These are phyloP conservation scores for Alosa sapidissima DNA, from an alignment of 2,797 vertebrate species.

Conservation along the genomic window DNA sequence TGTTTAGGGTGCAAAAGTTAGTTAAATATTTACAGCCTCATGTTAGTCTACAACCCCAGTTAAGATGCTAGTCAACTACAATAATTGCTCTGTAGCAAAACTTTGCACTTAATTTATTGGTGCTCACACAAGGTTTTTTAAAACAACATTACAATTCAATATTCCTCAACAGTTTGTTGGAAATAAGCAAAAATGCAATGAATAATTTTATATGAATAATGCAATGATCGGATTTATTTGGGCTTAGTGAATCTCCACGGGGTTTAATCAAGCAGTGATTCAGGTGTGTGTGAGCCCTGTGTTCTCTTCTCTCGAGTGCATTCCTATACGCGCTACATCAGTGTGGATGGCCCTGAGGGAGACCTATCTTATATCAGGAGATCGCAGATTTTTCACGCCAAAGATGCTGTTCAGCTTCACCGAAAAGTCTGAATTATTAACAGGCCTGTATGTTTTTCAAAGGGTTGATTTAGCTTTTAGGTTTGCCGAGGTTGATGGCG, in stretches of 20 bases:
- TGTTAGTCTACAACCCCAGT: constrained; percentile 78
- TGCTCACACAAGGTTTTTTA: constrained; percentile 41
- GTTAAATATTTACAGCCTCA: constrained; percentile 83
- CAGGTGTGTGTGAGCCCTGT: constrained; percentile 25
- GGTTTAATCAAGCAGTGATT: constrained; percentile 36
- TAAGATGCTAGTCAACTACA: constrained; percentile 79
- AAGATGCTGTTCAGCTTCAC: constrained; percentile 78
- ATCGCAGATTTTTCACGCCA: constrained; percentile 74
- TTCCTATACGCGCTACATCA: constrained; percentile 21
- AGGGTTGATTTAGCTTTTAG: constrained; percentile 77
- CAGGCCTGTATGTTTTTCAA: constrained; percentile 78
- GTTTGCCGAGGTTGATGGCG: constrained; percentile 49
- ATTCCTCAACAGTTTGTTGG: constrained; percentile 22
- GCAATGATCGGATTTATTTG: neutral
- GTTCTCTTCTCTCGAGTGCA: neutral
- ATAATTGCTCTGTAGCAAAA: constrained; percentile 75
- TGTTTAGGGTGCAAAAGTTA: constrained; percentile 76
- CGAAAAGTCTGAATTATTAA: constrained; percentile 77
- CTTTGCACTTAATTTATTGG: constrained; percentile 67
- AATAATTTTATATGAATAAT: constrained; percentile 38
- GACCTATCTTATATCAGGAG: constrained; percentile 76
- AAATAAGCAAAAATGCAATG: constrained; percentile 29
- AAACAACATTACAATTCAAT: constrained; percentile 15
- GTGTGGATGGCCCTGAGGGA: constrained; percentile 62
- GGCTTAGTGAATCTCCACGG: constrained; percentile 26